Conservation (phyloP, 1,140 invertebrate species). For the Hesperophylax magnus region DNA sequence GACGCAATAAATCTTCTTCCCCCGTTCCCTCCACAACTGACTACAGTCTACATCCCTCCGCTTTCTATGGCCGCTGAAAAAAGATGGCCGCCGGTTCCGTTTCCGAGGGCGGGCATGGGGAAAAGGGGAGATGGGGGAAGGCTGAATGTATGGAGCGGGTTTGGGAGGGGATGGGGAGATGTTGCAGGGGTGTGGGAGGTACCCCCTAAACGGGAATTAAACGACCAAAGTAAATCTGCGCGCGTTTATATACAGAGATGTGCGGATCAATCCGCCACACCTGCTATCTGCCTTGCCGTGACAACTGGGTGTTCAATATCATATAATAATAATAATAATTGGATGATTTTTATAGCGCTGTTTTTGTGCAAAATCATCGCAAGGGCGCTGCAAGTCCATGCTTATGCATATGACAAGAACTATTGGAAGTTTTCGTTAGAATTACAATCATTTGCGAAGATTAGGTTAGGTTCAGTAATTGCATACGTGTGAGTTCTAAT, state of each 20-base stretch:
- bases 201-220: conserved; percentile 57
- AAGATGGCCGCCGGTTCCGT: conserved; percentile 54
- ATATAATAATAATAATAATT: no score
- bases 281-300: conserved; percentile 40
- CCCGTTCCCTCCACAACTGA: background rate
- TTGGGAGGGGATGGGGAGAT: background rate
- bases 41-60: conserved; percentile 17
- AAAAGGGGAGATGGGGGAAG: background rate
- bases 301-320: conserved; percentile 1
- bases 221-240: conserved; percentile 58
- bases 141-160: background rate
- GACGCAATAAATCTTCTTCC: conserved; percentile 30
- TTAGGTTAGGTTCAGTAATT: no score
- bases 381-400: no score
- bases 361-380: no score
- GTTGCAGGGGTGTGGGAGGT: background rate
- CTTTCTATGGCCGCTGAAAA: conserved; percentile 49
- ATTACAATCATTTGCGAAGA: no score
- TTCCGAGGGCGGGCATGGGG: conserved; percentile 14
- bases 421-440: no score
- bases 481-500: background rate
- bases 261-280: conserved; percentile 57
- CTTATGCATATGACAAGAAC: no score
- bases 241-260: conserved; percentile 53
- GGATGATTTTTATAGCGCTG: no score